Conservation (phyloP, 2,888 invertebrate species). For the Beris chalybata region DNA sequence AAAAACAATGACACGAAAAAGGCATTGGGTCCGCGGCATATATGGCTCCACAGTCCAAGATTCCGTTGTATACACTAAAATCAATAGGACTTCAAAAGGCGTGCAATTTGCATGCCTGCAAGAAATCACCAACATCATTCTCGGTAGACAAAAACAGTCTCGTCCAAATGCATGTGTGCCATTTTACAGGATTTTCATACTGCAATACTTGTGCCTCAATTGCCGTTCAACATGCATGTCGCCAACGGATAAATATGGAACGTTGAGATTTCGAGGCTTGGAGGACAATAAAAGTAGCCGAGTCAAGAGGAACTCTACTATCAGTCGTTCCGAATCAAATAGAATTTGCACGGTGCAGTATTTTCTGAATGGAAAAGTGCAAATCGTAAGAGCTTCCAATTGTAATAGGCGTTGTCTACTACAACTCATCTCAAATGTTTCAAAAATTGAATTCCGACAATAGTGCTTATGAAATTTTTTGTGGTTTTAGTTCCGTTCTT, state of each 20-base stretch:
- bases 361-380: constrained; percentile 7
- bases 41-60: background rate
- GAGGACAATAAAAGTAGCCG: too few species aligned
- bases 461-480: constrained; percentile 18
- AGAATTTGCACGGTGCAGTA: background rate
- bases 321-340: too few species aligned
- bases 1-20: background rate
- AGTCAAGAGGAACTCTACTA: too few species aligned
- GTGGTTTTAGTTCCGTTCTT: constrained; percentile 22
- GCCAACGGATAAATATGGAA: background rate
- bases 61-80: constrained; percentile 16
- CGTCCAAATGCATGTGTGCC: constrained; percentile 1
- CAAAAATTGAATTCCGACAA: constrained; percentile 27
- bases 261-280: too few species aligned
- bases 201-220: constrained; percentile 9
- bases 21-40: background rate
- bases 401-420: constrained; percentile 20
- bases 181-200: background rate
- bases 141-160: background rate
- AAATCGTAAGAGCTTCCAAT: background rate
- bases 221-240: constrained; percentile 24
- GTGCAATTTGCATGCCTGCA: constrained; percentile 7
- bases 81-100: constrained; percentile 13
- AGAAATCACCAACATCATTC: constrained; percentile 1
- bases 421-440: constrained; percentile 7